Evolutionary conservation across 2,797 vertebrate genomes (phyloP), one percentile per base, ranked within the genome.

Genomic region (Acanthis flammea): DNA sequence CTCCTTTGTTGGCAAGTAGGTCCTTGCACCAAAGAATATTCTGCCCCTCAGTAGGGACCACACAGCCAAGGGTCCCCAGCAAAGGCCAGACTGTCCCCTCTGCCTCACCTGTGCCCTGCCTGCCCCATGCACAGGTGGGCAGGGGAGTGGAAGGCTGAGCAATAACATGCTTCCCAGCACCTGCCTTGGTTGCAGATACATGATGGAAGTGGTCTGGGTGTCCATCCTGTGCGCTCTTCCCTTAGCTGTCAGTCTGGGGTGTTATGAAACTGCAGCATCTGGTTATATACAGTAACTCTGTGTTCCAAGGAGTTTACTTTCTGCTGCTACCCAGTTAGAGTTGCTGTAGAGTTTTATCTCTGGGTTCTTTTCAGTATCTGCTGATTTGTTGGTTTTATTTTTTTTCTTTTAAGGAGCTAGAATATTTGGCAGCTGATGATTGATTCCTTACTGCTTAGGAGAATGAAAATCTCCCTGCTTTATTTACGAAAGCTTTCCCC

Each of bases 101-200:
- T 14, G 19, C 16, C 57, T 6, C 5, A 3, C 27, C 15, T n/a
- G 57, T 71, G 54, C 66, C 58, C 51, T 58, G 58, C 12, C 10
- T 14, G 14, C 18, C 45, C 30, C 19, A 1, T 0, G 16, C 30
- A 8, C 23, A 16, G 17, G 11, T 16, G 21, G n/a, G 30, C 47
- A 87, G 50, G 27, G 17, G 10, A 68, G 10, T 1, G 1, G 7
- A 6, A 39, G 31, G 33, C 21, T 85, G 63, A 79, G 44, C 45
- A 65, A 1, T 8, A 10, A 10, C 0, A 0, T 22, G 4, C 33
- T 83, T 55, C 23, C 66, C 21, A 25, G 41, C 9, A 21, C 14
- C 31, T n/a, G 51, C n/a, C 3, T 6, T 24, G 4, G 8, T 0
- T n/a, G 48, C 55, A 73, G 47, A 18, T 4, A 33, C 1, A 0